Base-by-base conservation (phyloP, 1,140 invertebrate species). In the Bombus balteatus region DNA sequence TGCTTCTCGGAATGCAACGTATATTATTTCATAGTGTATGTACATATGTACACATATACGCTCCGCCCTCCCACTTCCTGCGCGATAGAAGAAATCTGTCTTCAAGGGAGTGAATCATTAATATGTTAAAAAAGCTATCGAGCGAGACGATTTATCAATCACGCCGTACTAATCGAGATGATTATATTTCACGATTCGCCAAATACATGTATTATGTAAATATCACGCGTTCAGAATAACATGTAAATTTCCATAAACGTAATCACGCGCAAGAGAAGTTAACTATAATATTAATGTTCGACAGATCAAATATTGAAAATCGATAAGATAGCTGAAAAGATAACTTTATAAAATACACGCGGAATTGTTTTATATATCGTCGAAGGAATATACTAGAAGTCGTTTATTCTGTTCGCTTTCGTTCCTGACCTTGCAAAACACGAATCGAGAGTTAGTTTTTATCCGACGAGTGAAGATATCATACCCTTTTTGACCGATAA, bases 1-100 rank as follows among this genome's bases (percentile, higher is more conserved):
- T 83, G n/a, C 32, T 84, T 84, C 83, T 59, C 37, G 25, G 53
- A 84, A 84, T 79, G 32, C 53, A 84, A 71, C 66, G 75, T 85
- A 81, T 85, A 81, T 80, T 81, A 73, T 78, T 68, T 70, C 65
- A n/a, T 47, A 65, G 39, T 6, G 15, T 13, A 18, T 68, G 41
- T 53, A 53, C 47, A 53, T 53, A 53, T 53, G 47, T 53, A 53
- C 47, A 53, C 18, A 53, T 53, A 53, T 22, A 53, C 47, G 18
- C 25, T 32, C 15, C 32, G 18, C 59, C 34, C 70, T 82, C n/a
- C 53, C 72, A 72, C 25, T 83, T 86, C 53, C 80, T 77, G 53
- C 34, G 47, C 43, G 32, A 25, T 34, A 34, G 18, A 22, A 68
- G 18, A 41, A 22, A 81, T 86, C 34, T 68, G 59, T 41, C 41